Evolutionary conservation across 2,113 vertebrate genomes (phyloP), one percentile per base, ranked within the genome.

Genomic region (Lepidothrix coronata): DNA sequence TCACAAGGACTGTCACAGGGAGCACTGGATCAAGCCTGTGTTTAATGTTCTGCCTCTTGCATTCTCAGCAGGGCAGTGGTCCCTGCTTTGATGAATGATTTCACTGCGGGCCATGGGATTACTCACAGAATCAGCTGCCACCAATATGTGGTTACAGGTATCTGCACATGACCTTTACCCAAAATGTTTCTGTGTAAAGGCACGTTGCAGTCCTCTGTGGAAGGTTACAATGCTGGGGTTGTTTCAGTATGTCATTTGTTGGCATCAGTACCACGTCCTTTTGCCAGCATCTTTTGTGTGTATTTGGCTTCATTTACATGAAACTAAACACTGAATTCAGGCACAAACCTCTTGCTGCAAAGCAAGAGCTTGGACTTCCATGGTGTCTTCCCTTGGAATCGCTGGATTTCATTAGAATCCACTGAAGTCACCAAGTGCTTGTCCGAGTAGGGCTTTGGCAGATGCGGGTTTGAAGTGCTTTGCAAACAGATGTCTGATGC

Each of bases 171-270:
- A 92, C 92, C 91, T 94, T 84, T 89, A 68, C 48, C 73, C 76
- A 54, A 18, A 85, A 70, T 3, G 13, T 65, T 82, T 70, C 74
- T 63, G 61, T 41, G 30, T 7, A 35, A 72, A 80, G 68, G 24
- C 70, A 39, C 79, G 90, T 66, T 43, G 57, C 83, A 92, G 61
- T 46, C 61, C 77, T 80, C 66, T 41, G 51, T 75, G 62, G 61
- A 75, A 72, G 44, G 72, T 82, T 48, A 81, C 86, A 91, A 3
- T 62, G 86, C 83, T 44, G 62, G 12, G 84, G 67, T 65, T 95
- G 88, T 94, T 94, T 87, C 57, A 71, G 35, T 61, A 11, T 84
- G 88, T 84, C 95, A 68, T 66, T 75, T 68, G 57, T 43, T 97
- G 93, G 91, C 92, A 74, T 39, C 37, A 8, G 23, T 13, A 18